Percentiles rank a stretch among this genome's conserved stretches.
These are phyloP conservation scores for Crambe crambe DNA, from an alignment of 37 sponge, comb jelly and placozoan genomes.

Conservation along the genomic window DNA sequence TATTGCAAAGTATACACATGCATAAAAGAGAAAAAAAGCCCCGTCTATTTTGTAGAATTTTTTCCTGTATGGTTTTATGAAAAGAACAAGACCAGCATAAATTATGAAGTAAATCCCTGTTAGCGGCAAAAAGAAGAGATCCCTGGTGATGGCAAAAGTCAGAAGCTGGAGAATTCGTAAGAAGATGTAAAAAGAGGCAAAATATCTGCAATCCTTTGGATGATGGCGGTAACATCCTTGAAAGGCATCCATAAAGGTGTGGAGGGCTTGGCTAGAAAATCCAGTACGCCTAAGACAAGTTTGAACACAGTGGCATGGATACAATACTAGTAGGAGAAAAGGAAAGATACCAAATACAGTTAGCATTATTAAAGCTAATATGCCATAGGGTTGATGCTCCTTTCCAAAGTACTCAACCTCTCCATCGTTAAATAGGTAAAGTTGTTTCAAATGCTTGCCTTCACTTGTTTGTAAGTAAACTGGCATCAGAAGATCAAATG, in stretches of 20 bases:
- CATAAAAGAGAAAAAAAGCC: not conserved
- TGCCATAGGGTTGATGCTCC: conserved; percentile 14
- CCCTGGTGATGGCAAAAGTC: not conserved
- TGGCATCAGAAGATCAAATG: not conserved
- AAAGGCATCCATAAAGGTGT: conserved; percentile 22
- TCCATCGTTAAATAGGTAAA: conserved; percentile 1
- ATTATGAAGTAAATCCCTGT: not conserved
- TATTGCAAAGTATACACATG: not conserved
- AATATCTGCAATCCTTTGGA: conserved; percentile 20
- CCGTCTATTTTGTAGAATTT: not conserved
- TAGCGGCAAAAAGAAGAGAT: not conserved
- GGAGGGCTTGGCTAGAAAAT: not conserved
- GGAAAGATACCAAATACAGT: not conserved
- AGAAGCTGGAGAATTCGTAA: not conserved
- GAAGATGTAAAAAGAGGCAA: conserved; percentile 15
- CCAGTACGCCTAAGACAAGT: not conserved
- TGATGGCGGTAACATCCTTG: conserved; percentile 29
- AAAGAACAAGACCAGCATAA: not conserved
- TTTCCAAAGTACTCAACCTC: not conserved
- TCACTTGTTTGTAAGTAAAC: not conserved
- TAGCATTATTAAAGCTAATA: conserved; percentile 1
- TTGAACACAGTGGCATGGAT: conserved; percentile 5
- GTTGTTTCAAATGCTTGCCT: not conserved
- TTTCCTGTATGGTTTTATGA: not conserved
- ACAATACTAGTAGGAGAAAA: not conserved